Evolutionary conservation across 2,888 invertebrate genomes (phyloP).

Genomic region (Chloroclysta siterata): DNA sequence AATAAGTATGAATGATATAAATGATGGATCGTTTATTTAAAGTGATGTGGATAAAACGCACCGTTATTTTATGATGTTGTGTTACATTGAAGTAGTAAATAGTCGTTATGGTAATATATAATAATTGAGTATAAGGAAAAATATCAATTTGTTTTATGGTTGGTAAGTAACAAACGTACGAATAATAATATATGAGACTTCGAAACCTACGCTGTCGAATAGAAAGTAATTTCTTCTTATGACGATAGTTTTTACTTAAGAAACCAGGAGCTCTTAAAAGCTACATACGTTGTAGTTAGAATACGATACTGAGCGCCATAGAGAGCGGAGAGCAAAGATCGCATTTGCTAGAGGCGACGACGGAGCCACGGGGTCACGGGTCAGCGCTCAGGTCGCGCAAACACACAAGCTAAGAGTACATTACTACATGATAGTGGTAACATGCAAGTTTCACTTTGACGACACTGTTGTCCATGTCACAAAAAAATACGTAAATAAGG

Average conservation of each 20-base stretch:
- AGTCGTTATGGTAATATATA: no score
- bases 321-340: conserved; percentile 56
- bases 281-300: conserved; percentile 9
- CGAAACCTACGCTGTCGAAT: background rate
- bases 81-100: background rate
- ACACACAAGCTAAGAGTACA: conserved; percentile 39
- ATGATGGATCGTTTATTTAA: no score
- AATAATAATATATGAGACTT: background rate
- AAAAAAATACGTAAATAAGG: no score
- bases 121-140: no score
- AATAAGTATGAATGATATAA: background rate
- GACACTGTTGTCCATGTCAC: background rate
- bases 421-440: conserved; percentile 8
- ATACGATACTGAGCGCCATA: conserved; percentile 16
- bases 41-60: background rate
- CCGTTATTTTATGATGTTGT: background rate
- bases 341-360: conserved; percentile 47
- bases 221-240: background rate
- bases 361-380: conserved; percentile 46
- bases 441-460: conserved; percentile 8
- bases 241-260: background rate
- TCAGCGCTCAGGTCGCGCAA: conserved; percentile 65
- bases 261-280: background rate
- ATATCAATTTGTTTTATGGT: no score
- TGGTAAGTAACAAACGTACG: no score